phyloP scores from a whole-genome alignment of 2,888 invertebrate genomes.

The Mechanitis messenoides region DNA sequence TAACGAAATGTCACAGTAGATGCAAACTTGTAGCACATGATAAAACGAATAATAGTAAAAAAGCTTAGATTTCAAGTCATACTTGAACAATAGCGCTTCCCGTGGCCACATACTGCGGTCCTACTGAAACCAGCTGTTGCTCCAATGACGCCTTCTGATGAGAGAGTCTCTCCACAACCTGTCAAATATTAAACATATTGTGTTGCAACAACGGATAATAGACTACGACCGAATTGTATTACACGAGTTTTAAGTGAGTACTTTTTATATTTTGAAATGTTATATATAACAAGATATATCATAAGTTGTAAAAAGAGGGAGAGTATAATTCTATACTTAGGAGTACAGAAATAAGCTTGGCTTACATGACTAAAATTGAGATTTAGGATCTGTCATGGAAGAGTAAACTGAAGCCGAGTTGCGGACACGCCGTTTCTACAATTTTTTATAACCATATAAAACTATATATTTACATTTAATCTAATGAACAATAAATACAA shows the following conservation, averaged over 20 bases:
- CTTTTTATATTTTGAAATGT: too few relatives aligned
- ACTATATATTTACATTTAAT: neutral
- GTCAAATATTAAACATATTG: constrained; percentile 1
- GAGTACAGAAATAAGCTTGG: too few relatives aligned
- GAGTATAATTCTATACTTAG: too few relatives aligned
- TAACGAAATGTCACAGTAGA: too few relatives aligned
- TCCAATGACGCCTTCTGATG: constrained; percentile 52
- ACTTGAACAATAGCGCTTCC: constrained; percentile 71
- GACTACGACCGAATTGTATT: too few relatives aligned
- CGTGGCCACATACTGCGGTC: constrained; percentile 50
- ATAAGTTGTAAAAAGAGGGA: too few relatives aligned
- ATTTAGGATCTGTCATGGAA: neutral
- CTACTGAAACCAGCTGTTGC: constrained; percentile 37
- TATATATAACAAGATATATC: too few relatives aligned
- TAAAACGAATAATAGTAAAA: too few relatives aligned
- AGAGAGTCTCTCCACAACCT: constrained; percentile 47
- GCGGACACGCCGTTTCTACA: constrained; percentile 1
- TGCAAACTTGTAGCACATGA: too few relatives aligned
- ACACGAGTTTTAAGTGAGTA: too few relatives aligned
- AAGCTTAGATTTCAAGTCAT: neutral
- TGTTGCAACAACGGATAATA: too few relatives aligned
- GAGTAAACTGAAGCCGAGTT: neutral
- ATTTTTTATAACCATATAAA: neutral
- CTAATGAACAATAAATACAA: neutral
- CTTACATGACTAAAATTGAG: constrained; percentile 2